A percentile compares a stretch with the other conserved stretches of the same genome.
These are phyloP conservation scores for Caerostris darwini DNA, from an alignment of 1,140 invertebrate species.

Conservation along the genomic window DNA sequence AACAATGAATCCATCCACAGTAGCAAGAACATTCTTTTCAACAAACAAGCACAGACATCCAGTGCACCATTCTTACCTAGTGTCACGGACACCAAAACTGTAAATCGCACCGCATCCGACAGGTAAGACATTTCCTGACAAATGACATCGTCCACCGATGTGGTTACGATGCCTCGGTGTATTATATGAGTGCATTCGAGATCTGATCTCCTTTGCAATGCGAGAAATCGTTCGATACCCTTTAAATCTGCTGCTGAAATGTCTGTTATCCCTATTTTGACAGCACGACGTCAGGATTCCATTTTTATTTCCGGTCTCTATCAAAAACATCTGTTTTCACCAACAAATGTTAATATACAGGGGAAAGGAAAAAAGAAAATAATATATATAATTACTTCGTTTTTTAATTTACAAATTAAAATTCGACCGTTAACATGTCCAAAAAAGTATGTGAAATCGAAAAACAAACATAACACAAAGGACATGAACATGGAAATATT, in stretches of 20 bases:
- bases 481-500: too few species aligned
- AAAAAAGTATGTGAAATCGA: too few species aligned
- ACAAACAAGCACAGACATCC: neutral
- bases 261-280: slow-evolving; percentile 46
- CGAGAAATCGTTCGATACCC: neutral
- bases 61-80: neutral
- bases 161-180: neutral
- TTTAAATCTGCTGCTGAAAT: slow-evolving; percentile 34
- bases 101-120: slow-evolving; percentile 1
- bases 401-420: too few species aligned
- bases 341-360: slow-evolving; percentile 26
- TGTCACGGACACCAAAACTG: slow-evolving; percentile 20
- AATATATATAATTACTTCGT: too few species aligned
- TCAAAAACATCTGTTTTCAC: slow-evolving; percentile 27
- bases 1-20: neutral
- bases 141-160: neutral
- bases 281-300: neutral
- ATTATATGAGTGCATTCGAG: neutral
- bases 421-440: too few species aligned
- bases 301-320: slow-evolving; percentile 9
- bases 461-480: too few species aligned
- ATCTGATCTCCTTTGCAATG: neutral
- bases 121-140: slow-evolving; percentile 37
- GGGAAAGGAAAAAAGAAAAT: neutral
- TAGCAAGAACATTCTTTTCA: neutral